Percentiles rank a stretch among this genome's conserved stretches.
phyloP scores from a whole-genome alignment of 2,888 invertebrate species.

The Melanargia galathea region DNA sequence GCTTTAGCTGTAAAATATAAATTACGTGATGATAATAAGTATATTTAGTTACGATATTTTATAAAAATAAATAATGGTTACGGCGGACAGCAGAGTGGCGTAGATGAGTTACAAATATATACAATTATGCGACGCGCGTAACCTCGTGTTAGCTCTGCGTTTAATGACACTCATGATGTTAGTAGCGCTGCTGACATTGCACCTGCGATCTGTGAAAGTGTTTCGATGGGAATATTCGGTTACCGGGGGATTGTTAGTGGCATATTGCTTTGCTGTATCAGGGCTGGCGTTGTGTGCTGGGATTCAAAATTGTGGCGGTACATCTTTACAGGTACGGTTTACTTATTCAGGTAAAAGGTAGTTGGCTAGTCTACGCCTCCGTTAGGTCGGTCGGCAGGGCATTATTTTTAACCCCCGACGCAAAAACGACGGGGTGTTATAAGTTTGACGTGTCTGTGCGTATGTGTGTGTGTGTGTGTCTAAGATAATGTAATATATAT shows the following conservation, averaged over 20 bases:
- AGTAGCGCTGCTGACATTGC: slow-evolving; percentile 52
- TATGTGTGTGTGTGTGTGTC: too few species aligned
- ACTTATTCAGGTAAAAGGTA: too few species aligned
- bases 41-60: neutral
- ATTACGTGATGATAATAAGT: too few species aligned
- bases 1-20: too few species aligned
- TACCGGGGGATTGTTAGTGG: slow-evolving; percentile 61
- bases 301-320: slow-evolving; percentile 39
- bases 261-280: slow-evolving; percentile 50
- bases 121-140: slow-evolving; percentile 24
- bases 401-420: too few species aligned
- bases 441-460: too few species aligned
- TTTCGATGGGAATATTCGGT: slow-evolving; percentile 68
- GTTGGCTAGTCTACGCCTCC: too few species aligned
- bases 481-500: too few species aligned
- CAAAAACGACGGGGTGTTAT: too few species aligned
- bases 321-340: slow-evolving; percentile 53
- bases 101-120: slow-evolving; percentile 9
- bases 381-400: too few species aligned
- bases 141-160: slow-evolving; percentile 48
- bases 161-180: slow-evolving; percentile 48
- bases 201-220: slow-evolving; percentile 57
- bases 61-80: neutral
- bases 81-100: neutral
- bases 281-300: slow-evolving; percentile 57